Conservation (phyloP, 2,113 vertebrate species). For the Kryptolebias marmoratus region DNA sequence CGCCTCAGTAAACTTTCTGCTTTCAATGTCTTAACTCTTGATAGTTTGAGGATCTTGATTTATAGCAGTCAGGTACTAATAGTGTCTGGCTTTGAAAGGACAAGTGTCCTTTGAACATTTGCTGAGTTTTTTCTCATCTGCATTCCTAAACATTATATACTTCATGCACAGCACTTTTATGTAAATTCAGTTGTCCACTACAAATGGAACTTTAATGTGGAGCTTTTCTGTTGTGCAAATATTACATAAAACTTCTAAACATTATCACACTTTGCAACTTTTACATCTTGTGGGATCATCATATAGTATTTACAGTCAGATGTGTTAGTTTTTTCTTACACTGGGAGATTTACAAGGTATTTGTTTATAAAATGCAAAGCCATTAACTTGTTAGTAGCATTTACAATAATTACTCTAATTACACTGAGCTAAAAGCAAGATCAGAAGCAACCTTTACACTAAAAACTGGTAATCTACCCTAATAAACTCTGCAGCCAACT, state of each 20-base stretch:
- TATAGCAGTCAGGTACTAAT: neutral
- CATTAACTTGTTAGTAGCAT: neutral
- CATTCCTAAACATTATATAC: neutral
- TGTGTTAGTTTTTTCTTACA: neutral
- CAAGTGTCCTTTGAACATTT: neutral
- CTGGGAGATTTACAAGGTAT: neutral
- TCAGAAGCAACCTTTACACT: neutral
- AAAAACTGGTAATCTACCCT: constrained; percentile 5
- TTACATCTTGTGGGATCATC: neutral
- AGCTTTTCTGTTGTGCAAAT: constrained; percentile 33
- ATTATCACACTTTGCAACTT: neutral
- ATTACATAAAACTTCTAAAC: constrained; percentile 21
- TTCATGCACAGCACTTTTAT: neutral
- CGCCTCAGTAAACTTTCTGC: neutral
- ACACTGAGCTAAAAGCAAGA: neutral
- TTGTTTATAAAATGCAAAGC: neutral
- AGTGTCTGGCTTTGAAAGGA: neutral
- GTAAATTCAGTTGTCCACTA: neutral
- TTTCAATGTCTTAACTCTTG: constrained; percentile 1
- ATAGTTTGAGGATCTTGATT: neutral
- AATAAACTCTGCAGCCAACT: constrained; percentile 32
- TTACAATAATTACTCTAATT: constrained; percentile 1
- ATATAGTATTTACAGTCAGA: neutral
- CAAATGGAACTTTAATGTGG: constrained; percentile 3
- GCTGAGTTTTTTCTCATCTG: neutral